phyloP scores from a whole-genome alignment of 2,888 invertebrate genomes.

The Brachyopa scutellaris region DNA sequence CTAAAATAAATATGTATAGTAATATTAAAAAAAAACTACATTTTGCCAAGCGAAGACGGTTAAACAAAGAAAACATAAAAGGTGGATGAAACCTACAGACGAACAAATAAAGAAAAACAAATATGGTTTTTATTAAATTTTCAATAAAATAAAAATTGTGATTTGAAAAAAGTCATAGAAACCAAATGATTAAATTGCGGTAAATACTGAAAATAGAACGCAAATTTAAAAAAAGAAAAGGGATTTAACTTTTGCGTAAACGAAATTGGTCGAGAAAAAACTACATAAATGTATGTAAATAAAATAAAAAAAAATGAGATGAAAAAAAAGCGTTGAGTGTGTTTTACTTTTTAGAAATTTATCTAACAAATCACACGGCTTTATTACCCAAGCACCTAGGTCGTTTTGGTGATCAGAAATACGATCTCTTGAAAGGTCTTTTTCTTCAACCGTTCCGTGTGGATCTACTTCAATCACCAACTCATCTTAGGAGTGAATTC shows the following conservation, averaged over 20 bases:
- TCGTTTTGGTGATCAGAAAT: too few relatives aligned
- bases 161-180: not conserved
- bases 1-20: too few relatives aligned
- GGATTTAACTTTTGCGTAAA: not conserved
- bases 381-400: too few relatives aligned
- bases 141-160: not conserved
- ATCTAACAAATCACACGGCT: too few relatives aligned
- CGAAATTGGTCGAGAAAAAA: conserved; percentile 12
- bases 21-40: not conserved
- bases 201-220: not conserved
- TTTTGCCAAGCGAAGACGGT: not conserved
- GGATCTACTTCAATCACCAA: too few relatives aligned
- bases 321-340: not conserved
- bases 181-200: not conserved
- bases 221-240: not conserved
- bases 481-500: too few relatives aligned
- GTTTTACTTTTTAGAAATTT: not conserved
- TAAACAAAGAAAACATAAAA: not conserved
- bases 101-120: too few relatives aligned
- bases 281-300: conserved; percentile 21
- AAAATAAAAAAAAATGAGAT: conserved; percentile 9
- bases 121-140: too few relatives aligned
- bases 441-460: too few relatives aligned
- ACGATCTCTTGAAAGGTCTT: too few relatives aligned
- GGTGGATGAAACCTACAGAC: too few relatives aligned